A percentile compares a stretch with the other conserved stretches of the same genome.
These are phyloP conservation scores for Trachemys scripta DNA, from an alignment of 2,113 vertebrate genomes.

Conservation along the genomic window DNA sequence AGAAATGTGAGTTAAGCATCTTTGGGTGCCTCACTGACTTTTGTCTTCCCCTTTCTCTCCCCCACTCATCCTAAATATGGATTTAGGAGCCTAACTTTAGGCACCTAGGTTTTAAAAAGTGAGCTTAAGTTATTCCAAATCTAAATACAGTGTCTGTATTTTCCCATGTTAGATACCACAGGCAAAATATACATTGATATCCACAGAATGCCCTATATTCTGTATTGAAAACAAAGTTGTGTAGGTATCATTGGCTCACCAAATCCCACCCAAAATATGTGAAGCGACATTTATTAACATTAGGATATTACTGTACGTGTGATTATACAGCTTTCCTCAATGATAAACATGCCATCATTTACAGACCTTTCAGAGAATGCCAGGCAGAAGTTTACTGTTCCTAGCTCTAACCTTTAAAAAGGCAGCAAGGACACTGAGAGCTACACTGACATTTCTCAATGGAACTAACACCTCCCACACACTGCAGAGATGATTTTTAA, in stretches of 20 bases:
- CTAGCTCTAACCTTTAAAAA: slow-evolving; percentile 72
- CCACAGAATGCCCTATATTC: neutral
- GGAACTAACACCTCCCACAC: slow-evolving; percentile 70
- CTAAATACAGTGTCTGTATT: neutral
- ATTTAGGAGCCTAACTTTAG: neutral
- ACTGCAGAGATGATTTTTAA: slow-evolving; percentile 36
- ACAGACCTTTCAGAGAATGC: slow-evolving; percentile 20
- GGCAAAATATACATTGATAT: neutral
- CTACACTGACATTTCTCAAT: slow-evolving; percentile 53
- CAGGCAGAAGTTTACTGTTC: slow-evolving; percentile 32
- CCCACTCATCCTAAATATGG: neutral
- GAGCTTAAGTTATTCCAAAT: neutral
- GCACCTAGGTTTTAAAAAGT: neutral
- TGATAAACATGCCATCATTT: slow-evolving; percentile 5
- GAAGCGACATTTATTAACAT: neutral
- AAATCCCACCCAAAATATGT: slow-evolving; percentile 4
- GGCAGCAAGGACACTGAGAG: slow-evolving; percentile 44
- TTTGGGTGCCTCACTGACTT: neutral
- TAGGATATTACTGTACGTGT: slow-evolving; percentile 29
- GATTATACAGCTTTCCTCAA: slow-evolving; percentile 39
- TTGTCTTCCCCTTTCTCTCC: fast-evolving
- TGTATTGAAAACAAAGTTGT: slow-evolving; percentile 16
- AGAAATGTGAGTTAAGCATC: neutral
- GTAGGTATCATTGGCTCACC: neutral
- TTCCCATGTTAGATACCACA: neutral